Base-by-base conservation (phyloP, 2,113 vertebrate species). In the Podocnemis expansa region DNA sequence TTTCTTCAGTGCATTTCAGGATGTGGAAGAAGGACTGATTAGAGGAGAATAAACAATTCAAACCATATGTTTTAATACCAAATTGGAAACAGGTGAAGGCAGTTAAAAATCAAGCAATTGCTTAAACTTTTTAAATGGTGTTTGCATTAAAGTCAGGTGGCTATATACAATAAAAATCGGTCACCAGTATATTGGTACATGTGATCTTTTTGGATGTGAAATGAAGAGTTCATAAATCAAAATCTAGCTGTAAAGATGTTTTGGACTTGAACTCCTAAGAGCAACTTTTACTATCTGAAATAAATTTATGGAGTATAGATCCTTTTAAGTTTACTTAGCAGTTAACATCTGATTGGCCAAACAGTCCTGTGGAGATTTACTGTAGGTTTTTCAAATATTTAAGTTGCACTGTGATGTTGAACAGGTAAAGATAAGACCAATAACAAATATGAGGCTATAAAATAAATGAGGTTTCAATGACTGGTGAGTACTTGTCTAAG, bases 21-120 rank as follows among this genome's bases (percentile, higher is more conserved):
- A 95, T 79, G 16, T 85, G 93, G 95, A 95, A 95, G 94, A 98
- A 96, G 95, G 97, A 85, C 97, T 98, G 98, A 98, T 98, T 98
- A 98, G 96, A 96, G 92, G 89, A 93, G 97, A 97, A 95, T 94
- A 88, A n/a, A 76, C 98, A 98, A 99, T 98, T 93, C 92, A 97
- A 99, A 99, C 97, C 99, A 98, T 98, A 98, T 99, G 98, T 98
- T 97, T 94, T 92, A 25, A 94, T 96, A 87, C 95, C 96, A 98
- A 98, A 99, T 98, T 97, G 98, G 98, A 99, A 98, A 96, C 99
- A 99, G 98, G 98, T 98, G 98, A 97, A 82, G 93, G 95, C 97
- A 97, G 98, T 98, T 98, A 98, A 98, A 95, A 98, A 97, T 97
- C 95, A 97, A 97, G 95, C 96, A 63, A 95, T 97, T 96, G 96